Percentiles rank a stretch among this genome's conserved stretches.
phyloP scores from a whole-genome alignment of 2,888 invertebrate species.

The Hoplodrina blanda region DNA sequence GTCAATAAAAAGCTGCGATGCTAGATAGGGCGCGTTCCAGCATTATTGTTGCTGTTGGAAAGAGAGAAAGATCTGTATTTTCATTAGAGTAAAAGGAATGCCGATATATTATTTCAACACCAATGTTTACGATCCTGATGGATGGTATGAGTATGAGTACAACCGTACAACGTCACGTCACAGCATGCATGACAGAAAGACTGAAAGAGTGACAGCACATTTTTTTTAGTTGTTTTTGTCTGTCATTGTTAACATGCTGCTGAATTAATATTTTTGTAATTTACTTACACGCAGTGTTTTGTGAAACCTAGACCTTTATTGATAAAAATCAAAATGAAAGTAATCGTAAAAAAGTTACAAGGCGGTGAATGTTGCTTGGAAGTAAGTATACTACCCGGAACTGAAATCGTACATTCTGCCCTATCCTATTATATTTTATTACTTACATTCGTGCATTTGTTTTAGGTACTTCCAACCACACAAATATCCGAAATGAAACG shows the following conservation, averaged over 20 bases:
- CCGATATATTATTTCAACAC: background rate
- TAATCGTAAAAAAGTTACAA: slow-evolving; percentile 93
- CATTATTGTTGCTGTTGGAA: background rate
- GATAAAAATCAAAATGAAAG: slow-evolving; percentile 90
- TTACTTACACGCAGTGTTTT: slow-evolving; percentile 50
- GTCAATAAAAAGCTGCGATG: too few relatives aligned
- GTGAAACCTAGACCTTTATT: slow-evolving; percentile 47
- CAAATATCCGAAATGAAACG: slow-evolving; percentile 93
- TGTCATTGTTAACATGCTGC: slow-evolving; percentile 61
- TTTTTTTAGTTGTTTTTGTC: slow-evolving; percentile 52
- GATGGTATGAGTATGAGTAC: background rate
- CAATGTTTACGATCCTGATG: slow-evolving; percentile 14
- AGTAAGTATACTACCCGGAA: slow-evolving; percentile 80
- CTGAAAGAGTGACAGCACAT: slow-evolving; percentile 1
- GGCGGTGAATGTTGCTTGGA: slow-evolving; percentile 93
- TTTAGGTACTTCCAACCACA: slow-evolving; percentile 89
- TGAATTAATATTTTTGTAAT: slow-evolving; percentile 63
- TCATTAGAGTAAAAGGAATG: slow-evolving; percentile 18
- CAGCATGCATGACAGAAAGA: slow-evolving; percentile 34
- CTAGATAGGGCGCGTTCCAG: slow-evolving; percentile 1
- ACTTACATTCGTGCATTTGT: slow-evolving; percentile 43
- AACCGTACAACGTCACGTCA: slow-evolving; percentile 1
- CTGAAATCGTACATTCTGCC: background rate
- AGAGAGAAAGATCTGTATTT: slow-evolving; percentile 12
- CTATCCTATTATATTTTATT: background rate